Conservation (phyloP, 2,797 vertebrate genomes). For the Dromococcyx pavoninus region DNA sequence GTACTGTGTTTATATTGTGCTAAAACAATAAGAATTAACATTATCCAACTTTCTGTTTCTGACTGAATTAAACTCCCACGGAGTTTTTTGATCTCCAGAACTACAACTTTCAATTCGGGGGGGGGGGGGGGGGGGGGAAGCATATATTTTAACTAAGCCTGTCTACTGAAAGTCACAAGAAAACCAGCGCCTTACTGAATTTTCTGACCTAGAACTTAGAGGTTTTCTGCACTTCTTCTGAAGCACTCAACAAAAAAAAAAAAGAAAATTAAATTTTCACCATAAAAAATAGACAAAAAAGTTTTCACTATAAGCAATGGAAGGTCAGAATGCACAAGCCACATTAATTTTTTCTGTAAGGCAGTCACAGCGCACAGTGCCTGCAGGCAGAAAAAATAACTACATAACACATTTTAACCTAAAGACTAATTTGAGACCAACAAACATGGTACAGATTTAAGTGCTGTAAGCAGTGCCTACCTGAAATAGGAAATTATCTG, state of each 20-base stretch:
- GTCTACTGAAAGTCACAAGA: neutral
- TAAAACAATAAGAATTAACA: slow-evolving; percentile 4
- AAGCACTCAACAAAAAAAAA: neutral
- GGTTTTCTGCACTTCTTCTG: neutral
- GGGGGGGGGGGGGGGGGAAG: too few relatives aligned
- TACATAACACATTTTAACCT: neutral
- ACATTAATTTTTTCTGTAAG: neutral
- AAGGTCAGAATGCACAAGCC: neutral
- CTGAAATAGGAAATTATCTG: neutral
- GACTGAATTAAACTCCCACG: neutral
- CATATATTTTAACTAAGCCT: neutral
- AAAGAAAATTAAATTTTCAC: neutral
- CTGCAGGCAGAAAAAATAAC: neutral
- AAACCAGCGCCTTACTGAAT: neutral
- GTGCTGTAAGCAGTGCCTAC: neutral
- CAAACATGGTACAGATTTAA: neutral
- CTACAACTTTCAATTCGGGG: neutral
- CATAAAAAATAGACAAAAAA: neutral
- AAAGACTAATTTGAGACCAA: neutral
- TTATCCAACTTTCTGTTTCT: neutral
- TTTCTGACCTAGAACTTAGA: neutral
- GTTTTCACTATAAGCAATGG: neutral
- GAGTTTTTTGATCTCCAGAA: neutral
- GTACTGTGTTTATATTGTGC: neutral
- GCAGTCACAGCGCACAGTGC: neutral